Conservation (phyloP, 2,797 vertebrate species). For the Sphenodon punctatus region DNA sequence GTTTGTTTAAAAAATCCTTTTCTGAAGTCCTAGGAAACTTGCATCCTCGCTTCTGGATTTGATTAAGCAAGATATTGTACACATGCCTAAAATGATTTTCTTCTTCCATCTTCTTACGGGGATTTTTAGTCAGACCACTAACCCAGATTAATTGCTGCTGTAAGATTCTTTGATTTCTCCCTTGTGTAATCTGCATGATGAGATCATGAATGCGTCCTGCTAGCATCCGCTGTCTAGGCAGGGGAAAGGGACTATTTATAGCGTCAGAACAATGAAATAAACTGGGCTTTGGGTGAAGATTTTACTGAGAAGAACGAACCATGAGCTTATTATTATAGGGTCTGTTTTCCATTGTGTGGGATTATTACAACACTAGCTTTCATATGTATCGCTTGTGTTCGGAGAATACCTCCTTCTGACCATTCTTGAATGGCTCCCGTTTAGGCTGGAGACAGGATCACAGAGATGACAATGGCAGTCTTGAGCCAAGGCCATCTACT, state of each 20-base stretch:
- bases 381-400: too few species aligned
- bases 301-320: not conserved
- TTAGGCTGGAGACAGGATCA: too few species aligned
- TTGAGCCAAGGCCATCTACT: too few species aligned
- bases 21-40: too few species aligned
- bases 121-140: not conserved
- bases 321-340: not conserved
- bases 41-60: not conserved
- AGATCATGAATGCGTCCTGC: not conserved
- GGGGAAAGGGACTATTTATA: conserved; percentile 35
- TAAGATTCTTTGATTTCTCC: conserved; percentile 19
- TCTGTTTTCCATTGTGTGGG: too few species aligned
- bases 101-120: not conserved
- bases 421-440: too few species aligned
- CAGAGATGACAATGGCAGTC: too few species aligned
- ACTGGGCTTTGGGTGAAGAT: too few species aligned
- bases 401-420: too few species aligned
- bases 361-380: too few species aligned
- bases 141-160: not conserved
- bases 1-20: too few species aligned
- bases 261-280: too few species aligned
- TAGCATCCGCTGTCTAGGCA: not conserved
- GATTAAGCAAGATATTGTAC: rapidly evolving
- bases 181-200: not conserved
- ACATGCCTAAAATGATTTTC: not conserved